Evolutionary conservation across 2,888 invertebrate genomes (phyloP).

Genomic region (Choreutis nemorana): DNA sequence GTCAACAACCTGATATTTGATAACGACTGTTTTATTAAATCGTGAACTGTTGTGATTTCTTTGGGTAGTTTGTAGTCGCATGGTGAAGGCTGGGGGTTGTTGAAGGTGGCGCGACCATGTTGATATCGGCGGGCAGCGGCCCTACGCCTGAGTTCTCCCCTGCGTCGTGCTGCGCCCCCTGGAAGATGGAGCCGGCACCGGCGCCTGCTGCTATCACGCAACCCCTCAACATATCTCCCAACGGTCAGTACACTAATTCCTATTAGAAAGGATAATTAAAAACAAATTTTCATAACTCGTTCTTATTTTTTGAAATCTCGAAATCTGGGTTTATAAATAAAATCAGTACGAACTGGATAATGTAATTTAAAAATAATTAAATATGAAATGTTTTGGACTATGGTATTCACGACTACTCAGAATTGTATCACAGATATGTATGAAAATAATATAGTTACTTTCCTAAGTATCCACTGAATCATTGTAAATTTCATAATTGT

Average conservation of each 20-base stretch:
- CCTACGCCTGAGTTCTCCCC: constrained; percentile 66
- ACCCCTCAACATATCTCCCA: constrained; percentile 68
- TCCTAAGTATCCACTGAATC: too few species aligned
- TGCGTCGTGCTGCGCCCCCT: constrained; percentile 67
- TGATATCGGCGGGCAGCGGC: constrained; percentile 72
- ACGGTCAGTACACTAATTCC: constrained; percentile 29
- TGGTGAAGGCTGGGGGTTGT: constrained; percentile 31
- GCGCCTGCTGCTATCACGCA: constrained; percentile 56
- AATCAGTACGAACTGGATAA: too few species aligned
- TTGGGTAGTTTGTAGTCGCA: constrained; percentile 34
- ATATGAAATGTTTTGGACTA: too few species aligned
- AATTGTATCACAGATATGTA: too few species aligned
- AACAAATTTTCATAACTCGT: background rate
- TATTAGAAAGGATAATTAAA: background rate
- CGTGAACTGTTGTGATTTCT: constrained; percentile 41
- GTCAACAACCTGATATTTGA: constrained; percentile 14
- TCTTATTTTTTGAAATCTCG: background rate
- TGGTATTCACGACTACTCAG: too few species aligned
- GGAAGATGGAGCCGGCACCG: constrained; percentile 72
- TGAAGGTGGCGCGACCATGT: constrained; percentile 62
- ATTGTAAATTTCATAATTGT: too few species aligned
- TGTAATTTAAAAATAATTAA: too few species aligned
- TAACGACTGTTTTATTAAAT: constrained; percentile 9
- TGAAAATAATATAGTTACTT: too few species aligned
- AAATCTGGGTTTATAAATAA: too few species aligned